Conservation (phyloP, 2,797 vertebrate genomes). For the Lutjanus campechanus region DNA sequence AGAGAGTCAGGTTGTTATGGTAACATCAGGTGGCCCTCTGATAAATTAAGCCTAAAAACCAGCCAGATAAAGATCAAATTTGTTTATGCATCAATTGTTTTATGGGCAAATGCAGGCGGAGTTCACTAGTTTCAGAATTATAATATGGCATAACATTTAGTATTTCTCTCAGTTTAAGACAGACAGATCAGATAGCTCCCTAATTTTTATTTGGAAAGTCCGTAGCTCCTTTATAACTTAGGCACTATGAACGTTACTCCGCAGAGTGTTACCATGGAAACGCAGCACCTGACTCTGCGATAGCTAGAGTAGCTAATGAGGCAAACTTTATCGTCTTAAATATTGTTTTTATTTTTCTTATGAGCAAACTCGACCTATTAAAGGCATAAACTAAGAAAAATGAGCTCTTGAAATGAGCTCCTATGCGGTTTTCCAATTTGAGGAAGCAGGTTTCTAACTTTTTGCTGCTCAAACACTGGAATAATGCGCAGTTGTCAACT, state of each 20-base stretch:
- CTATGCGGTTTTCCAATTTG: neutral
- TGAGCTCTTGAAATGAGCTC: neutral
- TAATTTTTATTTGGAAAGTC: neutral
- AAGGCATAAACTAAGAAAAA: neutral
- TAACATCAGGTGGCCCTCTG: neutral
- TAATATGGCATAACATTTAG: neutral
- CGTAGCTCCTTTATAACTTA: neutral
- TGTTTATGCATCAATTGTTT: neutral
- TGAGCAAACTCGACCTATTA: neutral
- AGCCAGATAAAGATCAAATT: neutral
- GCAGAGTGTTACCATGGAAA: conserved; percentile 18
- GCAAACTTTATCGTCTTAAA: neutral
- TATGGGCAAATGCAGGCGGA: neutral
- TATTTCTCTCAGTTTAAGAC: neutral
- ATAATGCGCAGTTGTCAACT: too few species aligned
- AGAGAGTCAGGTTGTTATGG: neutral
- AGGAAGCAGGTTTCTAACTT: neutral
- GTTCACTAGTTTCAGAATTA: neutral
- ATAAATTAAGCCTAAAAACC: neutral
- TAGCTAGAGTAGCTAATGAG: neutral
- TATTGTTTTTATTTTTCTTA: neutral
- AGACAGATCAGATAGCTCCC: neutral
- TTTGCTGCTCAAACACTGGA: too few species aligned
- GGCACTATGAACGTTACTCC: neutral
- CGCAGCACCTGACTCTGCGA: neutral